Evolutionary conservation across 2,113 vertebrate genomes (phyloP), one percentile per base, ranked within the genome.

Genomic region (Coracopsis vasa): DNA sequence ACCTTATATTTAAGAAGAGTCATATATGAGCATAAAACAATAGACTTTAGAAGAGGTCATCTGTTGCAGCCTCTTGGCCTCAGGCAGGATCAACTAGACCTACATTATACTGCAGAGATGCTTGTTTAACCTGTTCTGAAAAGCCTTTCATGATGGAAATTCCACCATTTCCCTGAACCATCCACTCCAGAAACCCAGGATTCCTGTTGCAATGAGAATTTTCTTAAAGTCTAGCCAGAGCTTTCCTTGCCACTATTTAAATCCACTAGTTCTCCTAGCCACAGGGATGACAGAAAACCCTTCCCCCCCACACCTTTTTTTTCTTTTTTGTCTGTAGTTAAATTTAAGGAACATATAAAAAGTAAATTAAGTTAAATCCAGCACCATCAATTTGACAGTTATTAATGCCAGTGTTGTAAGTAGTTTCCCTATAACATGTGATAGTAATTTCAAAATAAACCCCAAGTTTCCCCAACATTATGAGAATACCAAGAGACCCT

Each of bases 121-220:
- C 85, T 79, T 86, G 94, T 69, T 73, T 39, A 90, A 92, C 94
- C 92, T 96, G 95, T 95, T 97, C 66, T 75, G 70, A 88, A 92
- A 89, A 95, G 88, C 62, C 88, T 96, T 97, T 95, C 95, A 95
- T 82, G 85, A 86, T 69, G 79, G 74, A 80, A 93, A 77, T 93
- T 85, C 88, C 62, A 88, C 33, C 58, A 82, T 24, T 85, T 92
- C 39, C 81, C 74, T 60, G 20, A 88, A 71, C 39, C 61, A 92
- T 91, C 56, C 70, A 81, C 20, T 16, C 37, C 60, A 95, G 72
- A 94, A 91, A 94, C 13, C 77, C 72, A 85, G 35, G 54, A 74
- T 47, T 65, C 44, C 48, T 79, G 27, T 19, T 53, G 27, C 18
- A 85, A 77, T 28, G 56, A 87, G 47, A 62, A 88, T 58, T 47